These are phyloP conservation scores for Cotesia typhae DNA, from an alignment of 1,140 invertebrate genomes.

Conservation along the genomic window DNA sequence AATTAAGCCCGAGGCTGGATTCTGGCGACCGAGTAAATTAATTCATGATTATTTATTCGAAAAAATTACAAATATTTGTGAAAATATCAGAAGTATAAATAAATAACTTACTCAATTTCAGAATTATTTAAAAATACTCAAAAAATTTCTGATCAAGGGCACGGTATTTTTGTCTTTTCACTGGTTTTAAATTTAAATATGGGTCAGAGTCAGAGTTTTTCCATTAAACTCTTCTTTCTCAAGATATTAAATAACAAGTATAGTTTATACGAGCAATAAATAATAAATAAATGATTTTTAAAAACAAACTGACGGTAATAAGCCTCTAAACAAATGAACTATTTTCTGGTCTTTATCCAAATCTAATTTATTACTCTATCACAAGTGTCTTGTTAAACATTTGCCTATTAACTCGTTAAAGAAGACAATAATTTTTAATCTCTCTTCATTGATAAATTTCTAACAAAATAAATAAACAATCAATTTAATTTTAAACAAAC, in stretches of 20 bases:
- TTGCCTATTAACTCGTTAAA: too few species aligned
- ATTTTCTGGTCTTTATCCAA: too few species aligned
- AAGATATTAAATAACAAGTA: background rate
- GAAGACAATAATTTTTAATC: too few species aligned
- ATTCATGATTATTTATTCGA: too few species aligned
- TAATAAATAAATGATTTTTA: too few species aligned
- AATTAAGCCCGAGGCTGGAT: background rate
- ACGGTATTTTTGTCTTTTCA: conserved; percentile 20
- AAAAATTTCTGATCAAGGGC: conserved; percentile 25
- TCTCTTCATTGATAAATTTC: too few species aligned
- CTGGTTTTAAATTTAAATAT: conserved; percentile 15
- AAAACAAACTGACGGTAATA: too few species aligned
- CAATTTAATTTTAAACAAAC: too few species aligned
- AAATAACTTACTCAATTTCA: background rate
- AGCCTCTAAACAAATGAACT: too few species aligned
- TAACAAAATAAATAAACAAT: too few species aligned
- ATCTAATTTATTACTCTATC: too few species aligned
- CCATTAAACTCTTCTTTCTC: background rate
- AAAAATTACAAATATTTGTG: background rate
- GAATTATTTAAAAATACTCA: background rate
- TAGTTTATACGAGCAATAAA: background rate
- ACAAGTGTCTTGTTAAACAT: too few species aligned
- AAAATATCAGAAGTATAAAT: background rate
- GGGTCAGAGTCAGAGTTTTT: conserved; percentile 24
- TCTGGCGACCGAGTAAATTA: background rate